Percentiles rank a stretch among this genome's conserved stretches.
Evolutionary conservation across 2,888 invertebrate genomes (phyloP).

Genomic region (Balanococcus diminutus): DNA sequence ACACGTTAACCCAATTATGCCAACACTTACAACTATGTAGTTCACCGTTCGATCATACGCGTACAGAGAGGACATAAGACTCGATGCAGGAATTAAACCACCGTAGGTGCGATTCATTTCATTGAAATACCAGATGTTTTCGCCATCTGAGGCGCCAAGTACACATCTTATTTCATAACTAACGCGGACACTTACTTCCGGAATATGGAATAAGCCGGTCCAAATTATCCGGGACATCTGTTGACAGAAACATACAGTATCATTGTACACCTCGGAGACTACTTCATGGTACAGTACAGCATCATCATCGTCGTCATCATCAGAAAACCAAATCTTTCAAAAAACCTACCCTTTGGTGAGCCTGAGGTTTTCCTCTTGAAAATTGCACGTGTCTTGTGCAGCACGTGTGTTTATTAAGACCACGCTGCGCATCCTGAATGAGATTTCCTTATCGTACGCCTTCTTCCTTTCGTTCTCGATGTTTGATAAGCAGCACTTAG

Average conservation of each 20-base stretch:
- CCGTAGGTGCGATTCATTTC: not conserved
- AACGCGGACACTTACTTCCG: constrained; percentile 39
- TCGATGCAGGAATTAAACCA: not conserved
- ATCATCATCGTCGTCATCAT: not conserved
- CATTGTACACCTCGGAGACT: not conserved
- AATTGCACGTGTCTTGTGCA: constrained; percentile 49
- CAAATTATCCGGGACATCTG: constrained; percentile 41
- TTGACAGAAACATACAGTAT: constrained; percentile 6
- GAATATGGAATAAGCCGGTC: not conserved
- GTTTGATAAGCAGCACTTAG: not conserved
- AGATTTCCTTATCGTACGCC: constrained; percentile 20
- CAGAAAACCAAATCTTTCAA: not conserved
- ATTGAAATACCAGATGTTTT: constrained; percentile 43
- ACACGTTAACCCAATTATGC: constrained; percentile 26
- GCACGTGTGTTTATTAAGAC: constrained; percentile 24
- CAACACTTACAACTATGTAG: constrained; percentile 39
- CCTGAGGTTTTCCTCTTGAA: constrained; percentile 20
- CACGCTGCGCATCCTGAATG: constrained; percentile 27
- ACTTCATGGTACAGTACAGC: not conserved
- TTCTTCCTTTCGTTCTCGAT: constrained; percentile 34
- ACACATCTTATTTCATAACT: constrained; percentile 42
- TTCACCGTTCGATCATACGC: not conserved
- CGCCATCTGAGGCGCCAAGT: constrained; percentile 41
- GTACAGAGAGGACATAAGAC: not conserved
- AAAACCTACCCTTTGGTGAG: constrained; percentile 7